Percentiles rank a stretch among this genome's conserved stretches.
phyloP scores from a whole-genome alignment of 2,888 invertebrate species.

The Drosophila rubida region DNA sequence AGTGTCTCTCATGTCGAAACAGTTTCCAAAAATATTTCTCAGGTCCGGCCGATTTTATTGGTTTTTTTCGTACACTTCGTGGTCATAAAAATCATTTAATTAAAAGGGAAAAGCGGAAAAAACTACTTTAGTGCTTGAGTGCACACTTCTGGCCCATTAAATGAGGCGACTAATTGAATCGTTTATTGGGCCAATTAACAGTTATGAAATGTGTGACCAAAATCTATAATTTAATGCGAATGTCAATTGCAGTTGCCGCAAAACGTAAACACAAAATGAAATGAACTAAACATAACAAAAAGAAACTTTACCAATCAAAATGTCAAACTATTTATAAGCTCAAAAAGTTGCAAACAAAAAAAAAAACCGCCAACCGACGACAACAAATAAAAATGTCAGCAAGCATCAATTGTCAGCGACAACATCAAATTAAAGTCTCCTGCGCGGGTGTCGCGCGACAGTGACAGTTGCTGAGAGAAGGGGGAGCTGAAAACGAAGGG shows the following conservation, averaged over 20 bases:
- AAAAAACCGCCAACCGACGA: constrained; percentile 1
- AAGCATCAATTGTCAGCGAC: constrained; percentile 66
- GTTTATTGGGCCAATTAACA: constrained; percentile 57
- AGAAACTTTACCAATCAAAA: constrained; percentile 17
- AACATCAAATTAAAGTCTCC: constrained; percentile 59
- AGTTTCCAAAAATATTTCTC: constrained; percentile 9
- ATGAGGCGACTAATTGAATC: constrained; percentile 65
- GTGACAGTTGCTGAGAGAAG: constrained; percentile 2
- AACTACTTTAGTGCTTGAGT: constrained; percentile 36
- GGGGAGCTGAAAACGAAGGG: background rate
- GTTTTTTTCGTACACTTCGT: constrained; percentile 17
- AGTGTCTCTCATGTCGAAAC: background rate
- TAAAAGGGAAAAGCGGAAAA: constrained; percentile 32
- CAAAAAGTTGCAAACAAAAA: constrained; percentile 22
- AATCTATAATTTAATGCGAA: constrained; percentile 31
- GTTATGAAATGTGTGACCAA: constrained; percentile 41
- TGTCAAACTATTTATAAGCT: constrained; percentile 19
- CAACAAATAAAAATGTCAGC: constrained; percentile 48
- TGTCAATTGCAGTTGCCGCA: constrained; percentile 32
- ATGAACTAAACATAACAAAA: constrained; percentile 10
- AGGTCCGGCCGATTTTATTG: constrained; percentile 16
- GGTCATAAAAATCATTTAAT: constrained; percentile 55
- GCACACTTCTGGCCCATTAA: constrained; percentile 37
- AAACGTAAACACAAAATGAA: constrained; percentile 16
- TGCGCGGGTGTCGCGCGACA: constrained; percentile 56